phyloP scores from a whole-genome alignment of 1,140 invertebrate genomes.

The Drosophila sp. region DNA sequence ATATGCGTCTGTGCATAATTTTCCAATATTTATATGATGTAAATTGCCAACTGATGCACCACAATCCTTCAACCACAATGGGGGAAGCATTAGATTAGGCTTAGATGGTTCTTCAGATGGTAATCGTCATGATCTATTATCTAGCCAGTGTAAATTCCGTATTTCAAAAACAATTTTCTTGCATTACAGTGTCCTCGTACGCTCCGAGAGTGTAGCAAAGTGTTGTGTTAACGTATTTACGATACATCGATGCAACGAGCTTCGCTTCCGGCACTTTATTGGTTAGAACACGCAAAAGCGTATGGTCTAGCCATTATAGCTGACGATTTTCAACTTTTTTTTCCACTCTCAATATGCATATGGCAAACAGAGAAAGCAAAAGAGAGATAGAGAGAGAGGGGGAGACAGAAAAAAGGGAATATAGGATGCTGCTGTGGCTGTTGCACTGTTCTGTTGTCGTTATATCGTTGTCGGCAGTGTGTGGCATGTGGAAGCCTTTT shows the following conservation, averaged over 20 bases:
- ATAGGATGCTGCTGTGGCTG: constrained; percentile 27
- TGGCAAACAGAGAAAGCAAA: constrained; percentile 8
- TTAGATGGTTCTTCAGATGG: constrained; percentile 3
- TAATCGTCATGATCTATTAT: background rate
- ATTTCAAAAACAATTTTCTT: background rate
- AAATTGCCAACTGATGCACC: background rate
- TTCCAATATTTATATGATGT: constrained; percentile 70
- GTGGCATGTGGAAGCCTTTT: constrained; percentile 60
- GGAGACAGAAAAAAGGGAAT: constrained; percentile 16
- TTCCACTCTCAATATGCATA: constrained; percentile 41
- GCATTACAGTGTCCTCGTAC: background rate
- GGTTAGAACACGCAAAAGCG: constrained; percentile 1
- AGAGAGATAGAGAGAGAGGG: background rate
- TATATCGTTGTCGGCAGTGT: constrained; percentile 29
- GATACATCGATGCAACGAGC: background rate
- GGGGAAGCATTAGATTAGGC: constrained; percentile 32
- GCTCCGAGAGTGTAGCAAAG: background rate
- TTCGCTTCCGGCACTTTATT: background rate
- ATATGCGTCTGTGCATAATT: background rate
- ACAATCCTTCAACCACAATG: background rate
- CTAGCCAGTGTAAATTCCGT: no score
- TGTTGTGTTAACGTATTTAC: constrained; percentile 8
- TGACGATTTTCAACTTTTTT: background rate
- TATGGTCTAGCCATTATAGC: background rate
- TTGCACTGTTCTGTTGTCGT: background rate